Conservation (phyloP, 2,888 invertebrate genomes). For the Drosophila lacicola region DNA sequence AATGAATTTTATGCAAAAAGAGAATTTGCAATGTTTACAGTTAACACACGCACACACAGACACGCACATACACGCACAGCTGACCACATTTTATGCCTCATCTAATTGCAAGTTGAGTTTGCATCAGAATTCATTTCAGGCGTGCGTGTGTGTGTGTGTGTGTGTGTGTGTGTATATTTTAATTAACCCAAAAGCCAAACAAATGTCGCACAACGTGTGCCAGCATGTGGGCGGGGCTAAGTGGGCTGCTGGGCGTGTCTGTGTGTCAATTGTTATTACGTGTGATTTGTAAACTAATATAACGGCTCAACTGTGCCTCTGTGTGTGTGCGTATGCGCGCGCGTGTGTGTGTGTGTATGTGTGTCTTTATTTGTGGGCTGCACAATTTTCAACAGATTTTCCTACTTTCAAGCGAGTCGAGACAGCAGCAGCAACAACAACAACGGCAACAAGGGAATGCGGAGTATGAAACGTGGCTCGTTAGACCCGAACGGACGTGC, state of each 20-base stretch:
- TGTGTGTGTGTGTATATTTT: constrained; percentile 52
- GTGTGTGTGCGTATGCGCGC: constrained; percentile 8
- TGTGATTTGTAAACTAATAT: constrained; percentile 77
- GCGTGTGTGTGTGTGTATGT: background rate
- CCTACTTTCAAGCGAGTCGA: constrained; percentile 67
- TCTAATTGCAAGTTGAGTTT: constrained; percentile 56
- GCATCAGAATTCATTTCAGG: constrained; percentile 55
- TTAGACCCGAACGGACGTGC: constrained; percentile 80
- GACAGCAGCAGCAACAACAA: constrained; percentile 16
- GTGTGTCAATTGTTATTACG: constrained; percentile 78
- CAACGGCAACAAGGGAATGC: constrained; percentile 4
- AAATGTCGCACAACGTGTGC: constrained; percentile 46
- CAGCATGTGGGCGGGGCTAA: constrained; percentile 19
- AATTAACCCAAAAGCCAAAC: constrained; percentile 80
- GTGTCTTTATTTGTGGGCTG: constrained; percentile 23
- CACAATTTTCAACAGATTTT: constrained; percentile 60
- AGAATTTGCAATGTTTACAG: constrained; percentile 61
- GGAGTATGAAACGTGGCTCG: constrained; percentile 64
- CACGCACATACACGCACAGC: constrained; percentile 9
- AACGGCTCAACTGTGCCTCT: constrained; percentile 7
- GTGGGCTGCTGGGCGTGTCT: constrained; percentile 39
- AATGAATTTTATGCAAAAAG: constrained; percentile 70
- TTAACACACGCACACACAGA: constrained; percentile 38
- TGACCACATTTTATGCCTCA: constrained; percentile 72
- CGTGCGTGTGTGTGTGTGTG: constrained; percentile 7